Base-by-base conservation (phyloP, 2,888 invertebrate genomes). In the Tethea ocularis region DNA sequence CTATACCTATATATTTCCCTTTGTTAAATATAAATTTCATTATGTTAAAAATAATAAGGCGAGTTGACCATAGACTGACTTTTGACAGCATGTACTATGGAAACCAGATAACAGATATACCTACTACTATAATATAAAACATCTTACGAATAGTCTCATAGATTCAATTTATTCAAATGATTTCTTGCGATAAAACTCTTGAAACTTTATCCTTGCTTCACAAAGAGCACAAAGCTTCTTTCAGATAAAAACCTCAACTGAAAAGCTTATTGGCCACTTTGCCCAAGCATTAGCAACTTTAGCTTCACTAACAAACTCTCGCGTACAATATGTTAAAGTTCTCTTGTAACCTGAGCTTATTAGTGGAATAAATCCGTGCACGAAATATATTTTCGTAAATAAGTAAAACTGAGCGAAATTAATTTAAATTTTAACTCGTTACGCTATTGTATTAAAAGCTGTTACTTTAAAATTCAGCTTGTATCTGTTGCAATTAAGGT, bases 121-220 rank as follows among this genome's bases (percentile, higher is more conserved):
- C n/a, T n/a, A n/a, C n/a, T n/a, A n/a, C n/a, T n/a, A n/a, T n/a
- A n/a, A n/a, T n/a, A n/a, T n/a, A n/a, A n/a, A n/a, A n/a, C n/a
- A 26, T 26, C 10, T 33, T 33, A 33, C 33, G 10, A 68, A 70
- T 64, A 66, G 61, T 63, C 61, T 59, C 57, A 62, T 61, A 67
- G 62, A 59, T 63, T 67, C 57, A 56, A 68, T 67, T 58, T 51
- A 23, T 29, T 20, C 29, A 11, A 41, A 57, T 33, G 52, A 46
- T 36, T 41, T 38, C 55, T 20, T 26, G 38, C 67, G 52, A 36
- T 11, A 24, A 57, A 11, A 51, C 51, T 15, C 23, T 26, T 38
- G 20, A 46, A 46, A 20, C 46, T 46, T 46, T 20, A 46, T 46
- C 46, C 7, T 46, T 10, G 46, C 20, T 46, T 20, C 46, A 41